Base-by-base conservation (phyloP, 1,140 invertebrate genomes). In the Lithobius niger region DNA sequence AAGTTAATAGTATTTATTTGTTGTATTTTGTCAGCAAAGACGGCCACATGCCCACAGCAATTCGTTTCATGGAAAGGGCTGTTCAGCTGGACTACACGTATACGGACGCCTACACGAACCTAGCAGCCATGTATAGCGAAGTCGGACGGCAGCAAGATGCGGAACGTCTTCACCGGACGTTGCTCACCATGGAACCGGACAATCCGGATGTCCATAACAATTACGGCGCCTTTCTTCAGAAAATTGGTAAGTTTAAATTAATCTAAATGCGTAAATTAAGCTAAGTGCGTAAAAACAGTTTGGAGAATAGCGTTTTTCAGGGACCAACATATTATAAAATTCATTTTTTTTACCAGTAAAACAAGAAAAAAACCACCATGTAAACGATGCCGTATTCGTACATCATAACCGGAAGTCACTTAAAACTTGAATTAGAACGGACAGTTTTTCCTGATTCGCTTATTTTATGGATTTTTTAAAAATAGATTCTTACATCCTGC, bases 161-260 rank as follows among this genome's bases (percentile, higher is more conserved):
- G 2, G 60, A 66, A 53, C 40, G 49, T 22, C 55, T 68, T 31
- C 67, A 69, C 59, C 42, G 61, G 16, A 61, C 64, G 27, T 59
- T 67, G 42, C 45, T 69, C 1, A 28, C 55, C 25, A 47, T 67
- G 24, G 59, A 66, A 27, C 60, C 60, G 0, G 59, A 61, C 43
- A 66, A 62, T 61, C 63, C 68, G n/a, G 68, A 74, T 54, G 66
- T 64, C 40, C 62, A 67, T 24, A 67, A 69, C 53, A 68, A 69
- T 53, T 72, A 72, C 61, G 74, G 70, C 1, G 63, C 66, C 3
- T 71, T 70, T 54, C 55, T 71, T 1, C 68, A 71, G 31, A 64
- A 68, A 58, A 68, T 61, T 60, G 71, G 73, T 71, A 60, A 58
- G 61, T 57, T 19, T 3, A 22, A 36, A 18, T 40, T 40, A 13